Evolutionary conservation across 2,113 vertebrate species (phyloP), one percentile per base, ranked within the genome.

Genomic region (Pristiophorus japonicus): DNA sequence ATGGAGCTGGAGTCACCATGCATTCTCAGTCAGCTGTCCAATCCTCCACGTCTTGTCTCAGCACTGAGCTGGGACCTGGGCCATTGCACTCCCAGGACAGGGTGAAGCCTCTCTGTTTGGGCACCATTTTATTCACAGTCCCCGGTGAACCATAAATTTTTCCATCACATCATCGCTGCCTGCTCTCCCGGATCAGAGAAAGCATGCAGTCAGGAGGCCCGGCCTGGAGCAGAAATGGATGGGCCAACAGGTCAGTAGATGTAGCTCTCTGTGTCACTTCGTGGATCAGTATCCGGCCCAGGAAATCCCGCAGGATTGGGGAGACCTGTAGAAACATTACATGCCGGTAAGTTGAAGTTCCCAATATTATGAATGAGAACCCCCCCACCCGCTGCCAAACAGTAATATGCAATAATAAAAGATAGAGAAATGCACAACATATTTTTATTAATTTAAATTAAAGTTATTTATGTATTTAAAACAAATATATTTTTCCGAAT

Each of bases 171-270:
- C 97, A 98, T 95, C 98, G 98, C 96, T 99, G 99, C 95, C 98
- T 98, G 96, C 99, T 99, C 96, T 98, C 98, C 92, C 99, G 99
- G 97, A 99, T 99, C 94, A 99, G 98, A 67, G 99, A 98, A 59
- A 99, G 98, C 97, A 99, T 97, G 97, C 99, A 99, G 97, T 99
- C 99, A 0, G 99, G 98, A 95, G 99, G 98, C 95, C 99, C 98
- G 0, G 98, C 98, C 98, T 99, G 99, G 96, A 99, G 98, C 97
- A 99, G 97, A 97, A 99, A 99, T 38, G 99, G 98, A 95, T 99
- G 99, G 96, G 99, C 99, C 96, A 99, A 98, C 38, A 99, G 98
- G 96, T 99, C 98, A 14, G 98, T 98, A 96, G 99, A 99, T 0
- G 98, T 99, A 84, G 99, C 98, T 96, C 99, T 97, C 96, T 99